Conservation (phyloP, 2,888 invertebrate species). For the Bimastos eiseni region DNA sequence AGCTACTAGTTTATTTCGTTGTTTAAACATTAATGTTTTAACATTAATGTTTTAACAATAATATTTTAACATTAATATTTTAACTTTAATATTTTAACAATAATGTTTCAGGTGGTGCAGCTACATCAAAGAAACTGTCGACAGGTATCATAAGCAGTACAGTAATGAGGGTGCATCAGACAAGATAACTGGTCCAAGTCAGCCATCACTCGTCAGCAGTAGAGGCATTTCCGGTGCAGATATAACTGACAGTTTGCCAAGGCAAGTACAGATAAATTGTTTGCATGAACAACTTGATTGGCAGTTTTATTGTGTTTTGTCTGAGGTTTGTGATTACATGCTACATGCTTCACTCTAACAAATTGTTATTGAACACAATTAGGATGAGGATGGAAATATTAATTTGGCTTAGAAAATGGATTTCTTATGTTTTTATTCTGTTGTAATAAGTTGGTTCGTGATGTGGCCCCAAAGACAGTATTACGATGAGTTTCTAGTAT, state of each 20-base stretch:
- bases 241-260: not conserved
- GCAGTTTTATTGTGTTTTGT: not conserved
- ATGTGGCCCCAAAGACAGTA: not conserved
- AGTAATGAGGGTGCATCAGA: not conserved
- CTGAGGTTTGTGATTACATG: too few species aligned
- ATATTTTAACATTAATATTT: too few species aligned
- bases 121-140: slow-evolving; percentile 30
- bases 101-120: slow-evolving; percentile 28
- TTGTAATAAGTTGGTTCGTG: not conserved
- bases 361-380: not conserved
- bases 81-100: too few species aligned
- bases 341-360: not conserved
- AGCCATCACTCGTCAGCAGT: too few species aligned
- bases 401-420: not conserved
- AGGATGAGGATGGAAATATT: not conserved
- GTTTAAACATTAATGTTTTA: too few species aligned
- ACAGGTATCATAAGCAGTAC: slow-evolving; percentile 32
- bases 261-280: not conserved
- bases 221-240: not conserved
- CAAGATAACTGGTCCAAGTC: not conserved
- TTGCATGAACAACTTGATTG: not conserved
- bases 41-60: too few species aligned
- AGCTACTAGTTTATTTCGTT: not conserved
- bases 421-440: not conserved
- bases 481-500: not conserved